phyloP scores from a whole-genome alignment of 2,888 invertebrate genomes.

The Drosophila phalerata region DNA sequence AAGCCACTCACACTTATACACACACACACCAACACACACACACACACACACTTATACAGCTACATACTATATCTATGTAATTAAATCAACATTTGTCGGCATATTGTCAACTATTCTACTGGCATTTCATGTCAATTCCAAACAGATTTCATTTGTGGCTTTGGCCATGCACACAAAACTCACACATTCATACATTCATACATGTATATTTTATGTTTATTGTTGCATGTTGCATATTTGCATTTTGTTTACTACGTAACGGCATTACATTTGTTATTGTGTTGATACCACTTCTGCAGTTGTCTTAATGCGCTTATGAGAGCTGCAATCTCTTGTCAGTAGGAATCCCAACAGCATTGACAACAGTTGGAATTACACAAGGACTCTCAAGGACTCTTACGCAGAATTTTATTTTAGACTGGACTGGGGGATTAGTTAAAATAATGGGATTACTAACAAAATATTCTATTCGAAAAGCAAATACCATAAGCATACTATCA shows the following conservation, averaged over 20 bases:
- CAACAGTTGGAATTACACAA: slow-evolving; percentile 65
- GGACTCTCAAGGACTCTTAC: slow-evolving; percentile 18
- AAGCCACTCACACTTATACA: neutral
- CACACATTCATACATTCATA: neutral
- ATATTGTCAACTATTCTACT: slow-evolving; percentile 50
- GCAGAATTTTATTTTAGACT: slow-evolving; percentile 12
- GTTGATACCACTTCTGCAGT: slow-evolving; percentile 30
- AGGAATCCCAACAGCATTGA: slow-evolving; percentile 22
- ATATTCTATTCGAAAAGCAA: no score
- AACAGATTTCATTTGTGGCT: slow-evolving; percentile 39
- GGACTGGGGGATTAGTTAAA: slow-evolving; percentile 2
- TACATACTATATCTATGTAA: slow-evolving; percentile 26
- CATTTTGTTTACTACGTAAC: slow-evolving; percentile 64
- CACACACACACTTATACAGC: no score
- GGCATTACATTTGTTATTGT: slow-evolving; percentile 52
- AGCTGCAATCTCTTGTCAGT: slow-evolving; percentile 30
- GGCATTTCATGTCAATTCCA: slow-evolving; percentile 32
- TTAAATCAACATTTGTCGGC: slow-evolving; percentile 64
- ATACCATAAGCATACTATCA: no score
- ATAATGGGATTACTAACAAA: neutral
- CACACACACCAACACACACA: neutral
- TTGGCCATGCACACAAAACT: neutral
- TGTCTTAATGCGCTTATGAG: slow-evolving; percentile 68
- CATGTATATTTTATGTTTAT: slow-evolving; percentile 15
- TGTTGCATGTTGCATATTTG: slow-evolving; percentile 52